phyloP scores from a whole-genome alignment of 2,113 vertebrate genomes.

The Agelaius phoeniceus region DNA sequence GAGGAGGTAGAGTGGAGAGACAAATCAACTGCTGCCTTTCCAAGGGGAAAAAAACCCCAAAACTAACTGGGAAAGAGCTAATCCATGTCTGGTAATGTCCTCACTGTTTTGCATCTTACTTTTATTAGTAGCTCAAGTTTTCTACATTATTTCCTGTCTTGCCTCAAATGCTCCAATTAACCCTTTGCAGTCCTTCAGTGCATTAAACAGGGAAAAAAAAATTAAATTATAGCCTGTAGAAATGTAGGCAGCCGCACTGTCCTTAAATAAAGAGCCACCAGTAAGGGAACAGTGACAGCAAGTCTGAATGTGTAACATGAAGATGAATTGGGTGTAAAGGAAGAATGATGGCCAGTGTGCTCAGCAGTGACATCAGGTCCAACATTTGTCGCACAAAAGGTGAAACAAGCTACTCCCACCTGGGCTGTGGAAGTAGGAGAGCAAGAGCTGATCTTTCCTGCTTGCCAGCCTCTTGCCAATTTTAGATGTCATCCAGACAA shows the following conservation, averaged over 20 bases:
- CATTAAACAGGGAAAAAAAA: neutral
- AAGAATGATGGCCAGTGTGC: neutral
- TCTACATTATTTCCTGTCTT: neutral
- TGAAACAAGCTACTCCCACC: neutral
- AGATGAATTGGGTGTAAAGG: neutral
- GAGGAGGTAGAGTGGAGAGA: neutral
- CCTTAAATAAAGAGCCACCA: neutral
- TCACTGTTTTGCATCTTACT: neutral
- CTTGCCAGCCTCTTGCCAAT: neutral
- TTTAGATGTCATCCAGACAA: neutral
- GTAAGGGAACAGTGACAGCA: neutral
- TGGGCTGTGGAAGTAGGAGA: neutral
- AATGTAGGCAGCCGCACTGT: neutral
- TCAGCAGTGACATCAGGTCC: neutral
- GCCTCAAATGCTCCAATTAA: neutral
- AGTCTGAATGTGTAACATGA: neutral
- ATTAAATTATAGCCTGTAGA: neutral
- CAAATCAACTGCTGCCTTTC: neutral
- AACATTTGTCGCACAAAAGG: neutral
- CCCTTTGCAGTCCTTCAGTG: neutral
- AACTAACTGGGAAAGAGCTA: neutral
- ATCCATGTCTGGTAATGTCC: neutral
- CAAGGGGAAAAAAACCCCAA: neutral
- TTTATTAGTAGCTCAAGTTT: neutral
- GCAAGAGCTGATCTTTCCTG: neutral